Evolutionary conservation across 2,888 invertebrate genomes (phyloP).

Genomic region (Tetramorium bicarinatum): DNA sequence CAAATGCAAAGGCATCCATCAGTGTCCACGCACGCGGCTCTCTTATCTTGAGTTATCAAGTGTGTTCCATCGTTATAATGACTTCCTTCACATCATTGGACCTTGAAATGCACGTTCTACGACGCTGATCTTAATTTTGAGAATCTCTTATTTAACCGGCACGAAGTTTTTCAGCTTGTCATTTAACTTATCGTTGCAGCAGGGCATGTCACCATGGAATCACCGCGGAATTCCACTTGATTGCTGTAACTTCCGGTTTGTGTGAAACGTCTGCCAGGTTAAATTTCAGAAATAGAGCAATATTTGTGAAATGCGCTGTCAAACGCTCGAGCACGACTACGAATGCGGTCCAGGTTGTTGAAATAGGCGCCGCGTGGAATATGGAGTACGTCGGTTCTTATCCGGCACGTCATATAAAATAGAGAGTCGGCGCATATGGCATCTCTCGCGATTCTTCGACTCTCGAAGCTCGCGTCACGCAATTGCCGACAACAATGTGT

Average conservation of each 20-base stretch:
- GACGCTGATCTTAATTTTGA: neutral
- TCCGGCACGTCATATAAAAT: slow-evolving; percentile 40
- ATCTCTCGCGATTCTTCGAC: slow-evolving; percentile 50
- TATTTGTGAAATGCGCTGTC: slow-evolving; percentile 15
- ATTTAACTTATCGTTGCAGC: too few relatives aligned
- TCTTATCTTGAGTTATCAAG: slow-evolving; percentile 29
- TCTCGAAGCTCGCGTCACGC: slow-evolving; percentile 40
- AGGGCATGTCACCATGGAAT: neutral
- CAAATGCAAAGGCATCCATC: slow-evolving; percentile 38
- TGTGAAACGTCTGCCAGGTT: neutral
- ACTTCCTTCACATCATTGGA: neutral
- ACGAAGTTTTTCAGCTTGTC: neutral
- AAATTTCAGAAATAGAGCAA: slow-evolving; percentile 13
- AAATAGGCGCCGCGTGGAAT: slow-evolving; percentile 14
- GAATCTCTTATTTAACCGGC: neutral
- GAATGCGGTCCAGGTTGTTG: slow-evolving; percentile 1
- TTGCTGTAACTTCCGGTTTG: neutral
- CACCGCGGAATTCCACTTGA: neutral
- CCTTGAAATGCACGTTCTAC: neutral
- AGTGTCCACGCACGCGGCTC: neutral
- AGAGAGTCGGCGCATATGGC: slow-evolving; percentile 29
- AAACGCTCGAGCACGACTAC: neutral
- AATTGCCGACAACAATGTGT: slow-evolving; percentile 63
- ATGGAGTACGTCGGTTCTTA: slow-evolving; percentile 29
- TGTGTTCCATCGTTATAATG: neutral